These are phyloP conservation scores for Hozukius guyotensis DNA, from an alignment of 2,797 vertebrate species.

Conservation along the genomic window DNA sequence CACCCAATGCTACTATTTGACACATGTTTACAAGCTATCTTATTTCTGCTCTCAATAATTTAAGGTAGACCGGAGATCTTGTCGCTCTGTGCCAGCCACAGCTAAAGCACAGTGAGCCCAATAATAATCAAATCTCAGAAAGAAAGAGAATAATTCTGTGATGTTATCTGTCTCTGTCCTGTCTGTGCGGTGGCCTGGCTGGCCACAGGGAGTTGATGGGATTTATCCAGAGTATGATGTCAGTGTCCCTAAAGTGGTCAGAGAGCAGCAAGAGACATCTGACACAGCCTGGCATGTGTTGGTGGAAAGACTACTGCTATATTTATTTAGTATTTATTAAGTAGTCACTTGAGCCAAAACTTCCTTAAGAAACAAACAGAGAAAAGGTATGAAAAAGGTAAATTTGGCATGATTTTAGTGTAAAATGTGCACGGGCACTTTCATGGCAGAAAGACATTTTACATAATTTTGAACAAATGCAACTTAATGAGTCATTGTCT, in stretches of 20 bases:
- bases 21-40: slow-evolving; percentile 6
- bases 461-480: not conserved
- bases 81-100: slow-evolving; percentile 3
- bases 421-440: not conserved
- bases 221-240: slow-evolving; percentile 54
- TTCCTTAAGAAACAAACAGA: not conserved
- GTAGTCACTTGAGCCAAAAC: not conserved
- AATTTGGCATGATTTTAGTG: not conserved
- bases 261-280: slow-evolving; percentile 28
- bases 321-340: slow-evolving; percentile 29
- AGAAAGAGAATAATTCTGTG: not conserved
- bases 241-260: slow-evolving; percentile 39
- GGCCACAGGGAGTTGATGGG: slow-evolving; percentile 22
- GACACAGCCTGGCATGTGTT: slow-evolving; percentile 30
- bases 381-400: not conserved
- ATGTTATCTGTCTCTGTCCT: slow-evolving; percentile 35
- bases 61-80: not conserved
- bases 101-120: not conserved
- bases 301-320: slow-evolving; percentile 38
- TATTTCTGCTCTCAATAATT: slow-evolving; percentile 6
- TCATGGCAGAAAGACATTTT: not conserved
- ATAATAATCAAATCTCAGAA: slow-evolving; percentile 21
- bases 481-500: slow-evolving; percentile 18
- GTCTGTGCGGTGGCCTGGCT: slow-evolving; percentile 7
- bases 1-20: not conserved